Evolutionary conservation across 2,113 vertebrate genomes (phyloP), one percentile per base, ranked within the genome.

Genomic region (Ifrita kowaldi): DNA sequence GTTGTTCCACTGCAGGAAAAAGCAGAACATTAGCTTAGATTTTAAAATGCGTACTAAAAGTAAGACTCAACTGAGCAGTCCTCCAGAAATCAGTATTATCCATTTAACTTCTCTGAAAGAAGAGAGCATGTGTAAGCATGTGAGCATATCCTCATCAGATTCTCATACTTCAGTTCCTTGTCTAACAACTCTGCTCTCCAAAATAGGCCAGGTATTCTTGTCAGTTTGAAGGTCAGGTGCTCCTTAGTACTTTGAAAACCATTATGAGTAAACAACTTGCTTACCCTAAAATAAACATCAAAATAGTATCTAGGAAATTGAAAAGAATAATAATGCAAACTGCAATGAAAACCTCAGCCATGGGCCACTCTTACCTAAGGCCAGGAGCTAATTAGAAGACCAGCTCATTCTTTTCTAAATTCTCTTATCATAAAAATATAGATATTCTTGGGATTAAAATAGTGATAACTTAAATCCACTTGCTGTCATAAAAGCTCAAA

Each of bases 1-100:
- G 98, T 98, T 3, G 98, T 98, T 49, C 99, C 99, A n/a, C 99
- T 99, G 75, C 35, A 33, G 97, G 93, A 46, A 93, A 85, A 84
- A 78, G 17, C 4, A 91, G 33, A 95, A 84, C 22, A 42, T 14
- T 47, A 80, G 1, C 10, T 84, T 59, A 71, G 27, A 30, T 75
- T 90, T 65, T 28, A 70, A 87, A 89, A 63, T 2, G 2, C 2
- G 1, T 32, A 35, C 63, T 53, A 85, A 16, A 67, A 90, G 22
- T 50, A 59, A 88, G 23, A 84, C 12, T 22, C 32, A 55, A 18
- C 11, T 19, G n/a, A 86, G 23, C 15, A 62, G 33, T 74, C 30
- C 70, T 59, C 7, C 47, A 89, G 39, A 55, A 84, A 64, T 46
- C 33, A 30, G 3, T 47, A 35, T 78, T 65, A 84, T 39, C 30